Evolutionary conservation across 2,797 vertebrate species (phyloP).

Genomic region (Cyprinodon diabolis): DNA sequence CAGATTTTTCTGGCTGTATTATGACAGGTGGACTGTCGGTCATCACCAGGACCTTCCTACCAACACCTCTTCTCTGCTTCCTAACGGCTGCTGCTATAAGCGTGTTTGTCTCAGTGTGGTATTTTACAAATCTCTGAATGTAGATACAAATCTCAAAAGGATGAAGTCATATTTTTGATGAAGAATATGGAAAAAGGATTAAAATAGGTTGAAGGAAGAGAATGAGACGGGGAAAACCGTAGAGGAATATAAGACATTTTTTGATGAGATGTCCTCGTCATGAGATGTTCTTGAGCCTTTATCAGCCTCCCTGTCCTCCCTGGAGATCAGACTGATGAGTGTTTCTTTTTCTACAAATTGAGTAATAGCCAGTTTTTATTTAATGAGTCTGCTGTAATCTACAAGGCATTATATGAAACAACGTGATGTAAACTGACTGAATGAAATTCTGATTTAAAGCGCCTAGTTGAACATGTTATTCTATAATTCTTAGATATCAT

Average conservation of each 20-base stretch:
- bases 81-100: conserved; percentile 27
- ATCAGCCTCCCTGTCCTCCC: conserved; percentile 49
- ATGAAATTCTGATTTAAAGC: not conserved
- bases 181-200: not conserved
- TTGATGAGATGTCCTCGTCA: not conserved
- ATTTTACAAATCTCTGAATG: not conserved
- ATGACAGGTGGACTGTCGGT: conserved; percentile 82
- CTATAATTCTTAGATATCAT: too few relatives aligned
- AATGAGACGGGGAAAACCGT: not conserved
- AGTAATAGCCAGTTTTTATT: conserved; percentile 49
- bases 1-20: conserved; percentile 73
- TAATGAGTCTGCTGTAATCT: not conserved
- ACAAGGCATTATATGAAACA: too few relatives aligned
- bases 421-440: not conserved
- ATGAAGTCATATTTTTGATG: not conserved
- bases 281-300: conserved; percentile 34
- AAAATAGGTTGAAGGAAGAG: not conserved
- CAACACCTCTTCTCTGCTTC: conserved; percentile 45
- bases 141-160: not conserved
- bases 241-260: not conserved
- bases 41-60: conserved; percentile 61
- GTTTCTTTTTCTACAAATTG: conserved; percentile 48
- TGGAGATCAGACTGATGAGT: conserved; percentile 45
- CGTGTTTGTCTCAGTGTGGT: conserved; percentile 1
- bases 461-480: not conserved